Evolutionary conservation across 2,797 vertebrate genomes (phyloP).

Genomic region (Darevskia mixta): DNA sequence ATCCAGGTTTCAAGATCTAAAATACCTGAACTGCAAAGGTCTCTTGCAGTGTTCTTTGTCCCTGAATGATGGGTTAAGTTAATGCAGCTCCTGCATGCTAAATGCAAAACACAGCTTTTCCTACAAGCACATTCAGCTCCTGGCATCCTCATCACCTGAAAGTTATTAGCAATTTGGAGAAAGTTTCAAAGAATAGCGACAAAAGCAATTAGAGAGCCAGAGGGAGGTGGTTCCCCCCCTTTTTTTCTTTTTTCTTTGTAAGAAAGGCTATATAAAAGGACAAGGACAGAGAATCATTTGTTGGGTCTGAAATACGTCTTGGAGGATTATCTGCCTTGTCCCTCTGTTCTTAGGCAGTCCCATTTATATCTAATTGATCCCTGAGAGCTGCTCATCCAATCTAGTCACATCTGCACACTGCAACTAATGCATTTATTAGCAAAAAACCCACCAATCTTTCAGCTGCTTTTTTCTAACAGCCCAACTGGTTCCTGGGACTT

Average conservation of each 20-base stretch:
- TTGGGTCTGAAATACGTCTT: background rate
- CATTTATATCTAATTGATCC: constrained; percentile 6
- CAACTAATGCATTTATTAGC: background rate
- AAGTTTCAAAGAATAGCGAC: constrained; percentile 13
- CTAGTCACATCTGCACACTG: background rate
- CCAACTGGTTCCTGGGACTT: background rate
- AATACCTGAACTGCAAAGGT: constrained; percentile 48
- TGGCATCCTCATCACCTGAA: constrained; percentile 9
- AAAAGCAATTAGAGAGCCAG: constrained; percentile 12
- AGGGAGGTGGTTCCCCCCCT: too few relatives aligned
- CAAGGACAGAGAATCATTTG: background rate
- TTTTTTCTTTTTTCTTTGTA: background rate
- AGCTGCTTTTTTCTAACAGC: background rate
- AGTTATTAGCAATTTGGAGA: constrained; percentile 5
- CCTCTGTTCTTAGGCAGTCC: background rate
- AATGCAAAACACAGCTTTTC: background rate
- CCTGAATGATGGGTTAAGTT: constrained; percentile 21
- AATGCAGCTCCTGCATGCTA: background rate
- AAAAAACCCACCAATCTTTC: background rate
- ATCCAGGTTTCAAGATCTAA: constrained; percentile 8
- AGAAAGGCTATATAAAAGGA: constrained; percentile 1
- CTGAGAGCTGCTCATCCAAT: background rate
- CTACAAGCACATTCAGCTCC: constrained; percentile 29
- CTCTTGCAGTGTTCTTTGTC: constrained; percentile 1
- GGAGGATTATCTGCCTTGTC: background rate